Evolutionary conservation across 1,140 invertebrate genomes (phyloP).

Genomic region (Heliconius melpomene): DNA sequence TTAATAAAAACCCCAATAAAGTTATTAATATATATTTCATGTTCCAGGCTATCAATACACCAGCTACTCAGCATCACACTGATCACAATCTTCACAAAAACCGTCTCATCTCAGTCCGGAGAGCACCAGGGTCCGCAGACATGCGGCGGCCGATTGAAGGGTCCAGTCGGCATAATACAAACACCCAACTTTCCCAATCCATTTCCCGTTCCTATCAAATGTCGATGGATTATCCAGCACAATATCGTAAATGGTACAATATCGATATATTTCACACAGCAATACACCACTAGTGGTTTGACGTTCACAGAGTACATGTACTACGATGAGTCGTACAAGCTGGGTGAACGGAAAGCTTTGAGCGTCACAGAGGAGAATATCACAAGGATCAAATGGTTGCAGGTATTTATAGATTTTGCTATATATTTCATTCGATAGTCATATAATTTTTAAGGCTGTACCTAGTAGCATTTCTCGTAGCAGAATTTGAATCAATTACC

Average conservation of each 20-base stretch:
- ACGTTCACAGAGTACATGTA: conserved; percentile 92
- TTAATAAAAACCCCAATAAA: not conserved
- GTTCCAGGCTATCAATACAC: conserved; percentile 67
- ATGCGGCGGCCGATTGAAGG: conserved; percentile 85
- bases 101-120: conserved; percentile 48
- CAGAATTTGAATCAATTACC: too few relatives aligned
- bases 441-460: too few relatives aligned
- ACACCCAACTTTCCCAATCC: conserved; percentile 91
- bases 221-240: conserved; percentile 93
- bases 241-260: conserved; percentile 85
- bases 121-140: conserved; percentile 67
- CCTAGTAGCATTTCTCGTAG: too few relatives aligned
- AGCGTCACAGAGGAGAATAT: conserved; percentile 87
- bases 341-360: conserved; percentile 82
- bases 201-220: conserved; percentile 90
- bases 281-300: conserved; percentile 90
- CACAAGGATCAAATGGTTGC: conserved; percentile 85
- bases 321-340: conserved; percentile 87
- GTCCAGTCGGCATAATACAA: conserved; percentile 85
- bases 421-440: too few relatives aligned
- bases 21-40: conserved; percentile 18
- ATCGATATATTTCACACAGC: conserved; percentile 92
- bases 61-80: conserved; percentile 60
- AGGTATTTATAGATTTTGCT: conserved; percentile 70
- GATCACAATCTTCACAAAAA: conserved; percentile 52